Evolutionary conservation across 2,888 invertebrate genomes (phyloP).

Genomic region (Callimorpha dominula): DNA sequence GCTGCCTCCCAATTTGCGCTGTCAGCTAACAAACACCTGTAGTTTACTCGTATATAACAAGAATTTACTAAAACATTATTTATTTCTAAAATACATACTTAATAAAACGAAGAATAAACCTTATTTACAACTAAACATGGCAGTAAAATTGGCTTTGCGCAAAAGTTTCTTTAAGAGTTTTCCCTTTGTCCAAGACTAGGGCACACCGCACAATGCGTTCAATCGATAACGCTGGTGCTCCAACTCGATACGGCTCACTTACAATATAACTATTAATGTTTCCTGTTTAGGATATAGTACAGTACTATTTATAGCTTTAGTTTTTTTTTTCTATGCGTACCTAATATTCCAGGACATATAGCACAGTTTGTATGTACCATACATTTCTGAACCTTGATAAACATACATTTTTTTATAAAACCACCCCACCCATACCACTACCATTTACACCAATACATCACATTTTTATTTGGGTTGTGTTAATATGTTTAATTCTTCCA

Average conservation of each 20-base stretch:
- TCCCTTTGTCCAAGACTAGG: not conserved
- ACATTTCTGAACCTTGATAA: too few species aligned
- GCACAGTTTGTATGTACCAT: too few species aligned
- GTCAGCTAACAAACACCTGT: not conserved
- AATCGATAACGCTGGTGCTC: slow-evolving; percentile 11
- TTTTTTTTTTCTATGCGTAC: not conserved
- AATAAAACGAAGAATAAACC: not conserved
- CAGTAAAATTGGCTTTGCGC: not conserved
- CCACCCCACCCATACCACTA: too few species aligned
- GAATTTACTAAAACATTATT: not conserved
- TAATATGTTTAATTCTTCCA: too few species aligned
- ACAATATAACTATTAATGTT: not conserved
- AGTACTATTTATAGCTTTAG: slow-evolving; percentile 1
- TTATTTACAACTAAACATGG: not conserved
- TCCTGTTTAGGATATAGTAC: slow-evolving; percentile 9
- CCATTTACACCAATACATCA: too few species aligned
- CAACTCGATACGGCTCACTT: slow-evolving; percentile 10
- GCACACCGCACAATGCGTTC: slow-evolving; percentile 3
- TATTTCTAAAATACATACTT: not conserved
- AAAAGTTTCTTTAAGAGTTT: not conserved
- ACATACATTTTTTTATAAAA: too few species aligned
- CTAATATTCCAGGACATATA: not conserved
- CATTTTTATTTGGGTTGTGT: too few species aligned
- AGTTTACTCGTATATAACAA: not conserved
- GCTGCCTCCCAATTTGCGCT: too few species aligned